A percentile compares a stretch with the other conserved stretches of the same genome.
Evolutionary conservation across 2,888 invertebrate species (phyloP).

Genomic region (Apoderus coryli): DNA sequence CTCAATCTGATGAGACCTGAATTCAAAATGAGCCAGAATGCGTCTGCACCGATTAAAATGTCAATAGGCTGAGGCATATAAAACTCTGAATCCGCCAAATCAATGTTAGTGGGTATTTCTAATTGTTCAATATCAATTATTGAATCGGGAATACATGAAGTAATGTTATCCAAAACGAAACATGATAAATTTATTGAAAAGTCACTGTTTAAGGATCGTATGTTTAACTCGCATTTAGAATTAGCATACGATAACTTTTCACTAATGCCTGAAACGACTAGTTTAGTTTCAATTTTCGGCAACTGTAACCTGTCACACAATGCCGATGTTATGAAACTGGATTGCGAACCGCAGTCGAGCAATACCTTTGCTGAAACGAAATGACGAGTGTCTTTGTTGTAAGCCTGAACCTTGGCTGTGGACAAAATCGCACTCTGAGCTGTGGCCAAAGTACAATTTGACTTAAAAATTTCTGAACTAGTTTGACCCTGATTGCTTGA

Average conservation of each 20-base stretch:
- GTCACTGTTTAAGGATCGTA: constrained; percentile 6
- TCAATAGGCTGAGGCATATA: constrained; percentile 10
- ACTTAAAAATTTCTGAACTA: too few species aligned
- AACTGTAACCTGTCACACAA: constrained; percentile 12
- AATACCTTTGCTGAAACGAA: constrained; percentile 7
- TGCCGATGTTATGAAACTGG: constrained; percentile 11
- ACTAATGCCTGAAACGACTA: constrained; percentile 11
- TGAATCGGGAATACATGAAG: constrained; percentile 6
- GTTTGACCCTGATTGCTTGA: too few species aligned
- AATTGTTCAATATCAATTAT: constrained; percentile 7
- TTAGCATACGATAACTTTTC: constrained; percentile 8
- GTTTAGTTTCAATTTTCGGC: constrained; percentile 6
- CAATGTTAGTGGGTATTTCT: constrained; percentile 9
- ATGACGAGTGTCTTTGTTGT: not conserved
- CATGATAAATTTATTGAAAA: constrained; percentile 11
- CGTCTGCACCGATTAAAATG: constrained; percentile 11
- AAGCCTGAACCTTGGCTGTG: constrained; percentile 4
- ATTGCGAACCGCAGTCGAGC: constrained; percentile 12
- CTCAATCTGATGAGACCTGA: constrained; percentile 5
- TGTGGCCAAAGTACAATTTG: constrained; percentile 8
- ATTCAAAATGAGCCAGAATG: constrained; percentile 10
- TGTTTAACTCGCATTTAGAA: constrained; percentile 10
- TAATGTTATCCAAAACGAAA: constrained; percentile 12
- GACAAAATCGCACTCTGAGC: constrained; percentile 8
- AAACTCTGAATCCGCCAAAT: constrained; percentile 12